phyloP scores from a whole-genome alignment of 2,113 vertebrate species.

The Bothrops jararaca region DNA sequence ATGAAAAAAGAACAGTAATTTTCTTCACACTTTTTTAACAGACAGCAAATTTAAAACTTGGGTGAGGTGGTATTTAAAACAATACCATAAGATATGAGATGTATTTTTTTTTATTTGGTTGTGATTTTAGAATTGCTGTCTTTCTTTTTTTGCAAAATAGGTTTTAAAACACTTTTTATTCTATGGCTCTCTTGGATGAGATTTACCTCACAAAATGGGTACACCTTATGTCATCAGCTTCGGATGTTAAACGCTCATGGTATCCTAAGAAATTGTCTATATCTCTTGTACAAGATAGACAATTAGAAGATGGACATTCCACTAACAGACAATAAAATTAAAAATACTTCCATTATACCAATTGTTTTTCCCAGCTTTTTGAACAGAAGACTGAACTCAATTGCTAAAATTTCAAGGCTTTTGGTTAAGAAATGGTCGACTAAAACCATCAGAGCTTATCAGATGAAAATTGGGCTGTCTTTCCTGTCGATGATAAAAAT shows the following conservation, averaged over 20 bases:
- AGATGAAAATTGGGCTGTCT: background rate
- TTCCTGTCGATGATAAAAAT: background rate
- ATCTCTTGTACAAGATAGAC: background rate
- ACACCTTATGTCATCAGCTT: conserved; percentile 21
- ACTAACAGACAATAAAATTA: background rate
- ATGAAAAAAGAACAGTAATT: conserved; percentile 83
- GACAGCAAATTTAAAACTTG: conserved; percentile 47
- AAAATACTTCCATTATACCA: background rate
- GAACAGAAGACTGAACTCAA: conserved; percentile 13
- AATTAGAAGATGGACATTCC: background rate
- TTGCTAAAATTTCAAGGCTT: background rate
- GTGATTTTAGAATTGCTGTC: background rate
- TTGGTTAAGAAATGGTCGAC: background rate
- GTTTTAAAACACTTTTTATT: conserved; percentile 22
- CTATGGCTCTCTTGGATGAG: conserved; percentile 5
- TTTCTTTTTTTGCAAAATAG: conserved; percentile 19
- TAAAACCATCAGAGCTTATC: conserved; percentile 1
- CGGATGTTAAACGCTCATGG: conserved; percentile 10
- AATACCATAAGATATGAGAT: conserved; percentile 11
- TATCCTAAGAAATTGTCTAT: background rate
- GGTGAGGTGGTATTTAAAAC: conserved; percentile 51
- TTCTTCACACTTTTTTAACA: conserved; percentile 61
- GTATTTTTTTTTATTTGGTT: background rate
- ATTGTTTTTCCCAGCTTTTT: background rate
- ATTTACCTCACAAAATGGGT: conserved; percentile 37